A percentile compares a stretch with the other conserved stretches of the same genome.
Conservation (phyloP, 2,888 invertebrate genomes). For the Drosophila kuntzei region DNA sequence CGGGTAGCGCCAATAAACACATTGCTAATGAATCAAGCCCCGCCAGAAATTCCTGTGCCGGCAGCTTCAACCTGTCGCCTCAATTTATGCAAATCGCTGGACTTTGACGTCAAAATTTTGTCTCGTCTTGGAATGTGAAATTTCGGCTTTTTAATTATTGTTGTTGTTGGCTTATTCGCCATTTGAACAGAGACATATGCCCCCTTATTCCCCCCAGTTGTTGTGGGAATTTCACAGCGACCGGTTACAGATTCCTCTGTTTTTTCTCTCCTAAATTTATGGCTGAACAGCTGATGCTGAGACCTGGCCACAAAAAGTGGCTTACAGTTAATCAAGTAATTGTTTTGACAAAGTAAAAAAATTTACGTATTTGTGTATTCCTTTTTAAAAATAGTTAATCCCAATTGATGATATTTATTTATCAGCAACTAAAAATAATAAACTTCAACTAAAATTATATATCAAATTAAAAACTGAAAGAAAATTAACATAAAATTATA, state of each 20-base stretch:
- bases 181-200: slow-evolving; percentile 29
- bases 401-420: too few relatives aligned
- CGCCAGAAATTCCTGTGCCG: slow-evolving; percentile 74
- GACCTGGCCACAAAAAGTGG: slow-evolving; percentile 3
- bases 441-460: too few relatives aligned
- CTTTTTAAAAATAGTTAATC: too few relatives aligned
- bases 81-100: slow-evolving; percentile 67
- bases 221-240: slow-evolving; percentile 68
- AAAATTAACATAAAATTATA: too few relatives aligned
- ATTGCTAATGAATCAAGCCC: slow-evolving; percentile 74
- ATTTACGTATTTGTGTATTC: too few relatives aligned
- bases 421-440: too few relatives aligned
- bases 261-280: slow-evolving; percentile 36
- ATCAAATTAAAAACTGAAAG: too few relatives aligned
- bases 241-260: slow-evolving; percentile 30
- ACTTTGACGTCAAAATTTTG: slow-evolving; percentile 80
- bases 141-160: slow-evolving; percentile 59
- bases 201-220: slow-evolving; percentile 13
- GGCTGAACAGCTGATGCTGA: slow-evolving; percentile 46
- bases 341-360: background rate
- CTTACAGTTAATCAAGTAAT: background rate
- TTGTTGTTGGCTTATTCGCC: slow-evolving; percentile 26
- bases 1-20: slow-evolving; percentile 60
- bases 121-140: slow-evolving; percentile 75
- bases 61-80: slow-evolving; percentile 51